Conservation (phyloP, 2,888 invertebrate genomes). For the Epinotia bilunana region DNA sequence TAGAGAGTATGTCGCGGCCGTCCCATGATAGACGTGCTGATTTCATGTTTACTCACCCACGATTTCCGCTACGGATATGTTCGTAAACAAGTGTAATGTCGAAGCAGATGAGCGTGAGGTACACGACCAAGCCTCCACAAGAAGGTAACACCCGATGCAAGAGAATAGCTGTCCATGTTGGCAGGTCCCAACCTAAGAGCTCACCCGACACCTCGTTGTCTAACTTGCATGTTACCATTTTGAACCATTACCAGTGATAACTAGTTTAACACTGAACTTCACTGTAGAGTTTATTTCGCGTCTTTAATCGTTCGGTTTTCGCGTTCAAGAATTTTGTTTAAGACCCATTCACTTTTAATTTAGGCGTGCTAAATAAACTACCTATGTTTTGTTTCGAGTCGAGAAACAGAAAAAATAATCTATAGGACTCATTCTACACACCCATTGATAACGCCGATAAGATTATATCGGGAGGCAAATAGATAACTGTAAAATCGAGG, state of each 20-base stretch:
- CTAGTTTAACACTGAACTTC: neutral
- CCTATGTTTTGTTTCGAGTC: conserved; percentile 54
- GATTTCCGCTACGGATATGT: conserved; percentile 85
- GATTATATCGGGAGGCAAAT: conserved; percentile 67
- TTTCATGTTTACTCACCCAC: conserved; percentile 70
- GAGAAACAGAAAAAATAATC: conserved; percentile 53
- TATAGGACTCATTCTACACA: conserved; percentile 59
- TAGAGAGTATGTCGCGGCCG: too few species aligned
- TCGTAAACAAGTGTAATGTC: conserved; percentile 87
- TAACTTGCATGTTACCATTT: conserved; percentile 77
- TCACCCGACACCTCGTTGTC: conserved; percentile 75
- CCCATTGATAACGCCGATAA: conserved; percentile 76
- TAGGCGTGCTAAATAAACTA: neutral
- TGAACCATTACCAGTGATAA: conserved; percentile 42
- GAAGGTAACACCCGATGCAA: conserved; percentile 75
- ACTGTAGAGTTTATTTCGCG: neutral
- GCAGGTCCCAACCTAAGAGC: conserved; percentile 72
- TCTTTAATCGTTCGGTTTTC: neutral
- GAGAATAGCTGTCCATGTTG: conserved; percentile 75
- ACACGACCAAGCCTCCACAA: conserved; percentile 85
- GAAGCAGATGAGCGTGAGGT: conserved; percentile 87
- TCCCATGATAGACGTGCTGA: too few species aligned
- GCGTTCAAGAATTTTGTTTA: neutral
- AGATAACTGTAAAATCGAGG: conserved; percentile 59
- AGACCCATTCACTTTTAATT: neutral